phyloP scores from a whole-genome alignment of 2,888 invertebrate species.

The Volucella inflata region DNA sequence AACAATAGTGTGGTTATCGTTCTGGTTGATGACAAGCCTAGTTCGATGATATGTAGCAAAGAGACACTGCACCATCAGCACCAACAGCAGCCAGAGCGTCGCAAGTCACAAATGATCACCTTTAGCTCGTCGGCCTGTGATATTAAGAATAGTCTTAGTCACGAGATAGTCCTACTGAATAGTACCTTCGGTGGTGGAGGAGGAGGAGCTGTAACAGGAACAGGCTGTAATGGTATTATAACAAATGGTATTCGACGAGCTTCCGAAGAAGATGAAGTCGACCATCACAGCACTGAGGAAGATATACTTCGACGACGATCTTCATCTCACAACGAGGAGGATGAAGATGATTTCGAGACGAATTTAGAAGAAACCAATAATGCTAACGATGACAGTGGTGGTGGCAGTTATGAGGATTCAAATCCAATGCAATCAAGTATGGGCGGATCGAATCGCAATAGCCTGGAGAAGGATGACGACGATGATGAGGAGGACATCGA shows the following conservation, averaged over 20 bases:
- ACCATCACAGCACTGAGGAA: slow-evolving; percentile 74
- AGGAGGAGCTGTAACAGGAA: slow-evolving; percentile 14
- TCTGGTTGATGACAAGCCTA: slow-evolving; percentile 83
- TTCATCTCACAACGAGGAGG: slow-evolving; percentile 77
- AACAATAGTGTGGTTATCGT: slow-evolving; percentile 83
- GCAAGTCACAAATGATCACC: slow-evolving; percentile 82
- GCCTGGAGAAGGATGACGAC: slow-evolving; percentile 83
- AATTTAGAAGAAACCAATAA: slow-evolving; percentile 82
- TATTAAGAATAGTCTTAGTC: slow-evolving; percentile 83
- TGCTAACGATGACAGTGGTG: slow-evolving; percentile 83
- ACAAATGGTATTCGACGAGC: slow-evolving; percentile 78
- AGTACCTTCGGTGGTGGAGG: slow-evolving; percentile 75
- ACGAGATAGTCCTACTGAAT: slow-evolving; percentile 81
- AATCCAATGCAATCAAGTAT: slow-evolving; percentile 83
- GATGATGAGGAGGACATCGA: slow-evolving; percentile 83
- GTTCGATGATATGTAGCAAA: slow-evolving; percentile 82
- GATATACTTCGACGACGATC: slow-evolving; percentile 81
- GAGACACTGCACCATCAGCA: slow-evolving; percentile 79
- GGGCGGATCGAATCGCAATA: slow-evolving; percentile 83
- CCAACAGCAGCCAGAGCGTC: slow-evolving; percentile 80
- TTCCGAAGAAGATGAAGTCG: slow-evolving; percentile 81
- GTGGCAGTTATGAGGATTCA: slow-evolving; percentile 83
- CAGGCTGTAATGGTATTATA: slow-evolving; percentile 8
- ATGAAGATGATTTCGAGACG: slow-evolving; percentile 82
- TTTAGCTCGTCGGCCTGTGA: slow-evolving; percentile 83